Evolutionary conservation across 92 coral and sea anemone species (phyloP), one percentile per base, ranked within the genome.

Genomic region (Desmophyllum pertusum): DNA sequence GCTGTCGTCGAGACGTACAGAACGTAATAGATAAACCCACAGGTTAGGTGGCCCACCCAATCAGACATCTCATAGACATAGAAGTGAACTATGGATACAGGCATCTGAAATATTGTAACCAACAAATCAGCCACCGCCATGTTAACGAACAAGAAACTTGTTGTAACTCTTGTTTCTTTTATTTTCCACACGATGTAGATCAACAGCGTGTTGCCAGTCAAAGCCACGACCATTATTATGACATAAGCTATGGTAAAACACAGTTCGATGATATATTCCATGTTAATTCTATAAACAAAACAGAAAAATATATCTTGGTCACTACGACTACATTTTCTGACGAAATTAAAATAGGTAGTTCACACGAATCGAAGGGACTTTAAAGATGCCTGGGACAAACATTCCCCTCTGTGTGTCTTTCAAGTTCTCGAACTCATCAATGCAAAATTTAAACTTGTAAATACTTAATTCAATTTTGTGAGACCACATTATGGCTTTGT

Each of bases 91-190:
- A 90, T 70, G 11, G 88, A 83, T 41, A 79, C 39, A 5, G 93
- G 93, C 91, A 90, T 90, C 41, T 81, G 62, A 46, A 90, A 87
- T 10, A 84, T 31, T 0, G 91, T 69, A 79, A 75, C 80, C 89
- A 90, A n/a, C 50, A 90, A 66, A 68, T 90, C 93, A 1, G 93
- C 93, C 17, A 84, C 89, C 10, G 91, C 83, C 93, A 90, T 90
- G 81, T 90, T 90, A 23, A 88, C 91, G 23, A 90, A 87, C 37
- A 90, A 83, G 36, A 81, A 87, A 31, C 88, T 90, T 3, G 91
- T 90, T 18, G 86, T 73, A 6, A 84, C 77, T 62, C 81, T 78
- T 81, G 87, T 84, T 61, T 79, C 81, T 6, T 84, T 89, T 51
- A 79, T 90, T 23, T 62, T 87, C 33, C 81, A 67, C 78, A 90